Evolutionary conservation across 2,888 invertebrate genomes (phyloP).

Genomic region (Drosophila kanekoi): DNA sequence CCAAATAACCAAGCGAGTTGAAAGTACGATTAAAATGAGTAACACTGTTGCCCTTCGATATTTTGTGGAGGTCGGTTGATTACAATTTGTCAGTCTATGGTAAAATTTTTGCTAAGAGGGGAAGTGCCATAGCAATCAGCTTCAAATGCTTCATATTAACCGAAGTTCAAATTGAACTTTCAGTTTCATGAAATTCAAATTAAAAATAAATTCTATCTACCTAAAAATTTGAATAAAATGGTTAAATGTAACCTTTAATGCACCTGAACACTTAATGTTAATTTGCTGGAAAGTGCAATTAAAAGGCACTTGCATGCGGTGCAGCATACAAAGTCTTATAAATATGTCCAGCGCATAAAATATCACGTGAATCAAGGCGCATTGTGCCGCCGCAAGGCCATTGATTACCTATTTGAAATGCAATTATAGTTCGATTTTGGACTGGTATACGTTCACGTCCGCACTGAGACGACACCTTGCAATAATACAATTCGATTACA

Average conservation of each 20-base stretch:
- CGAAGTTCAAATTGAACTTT: not conserved
- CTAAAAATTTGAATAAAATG: not conserved
- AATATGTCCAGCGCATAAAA: slow-evolving; percentile 57
- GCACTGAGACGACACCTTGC: slow-evolving; percentile 60
- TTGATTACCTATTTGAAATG: slow-evolving; percentile 66
- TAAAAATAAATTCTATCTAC: not conserved
- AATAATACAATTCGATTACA: slow-evolving; percentile 45
- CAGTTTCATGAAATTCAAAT: not conserved
- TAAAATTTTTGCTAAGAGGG: not conserved
- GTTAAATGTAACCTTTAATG: not conserved
- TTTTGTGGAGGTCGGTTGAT: slow-evolving; percentile 12
- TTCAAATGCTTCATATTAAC: not conserved
- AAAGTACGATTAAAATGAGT: not conserved
- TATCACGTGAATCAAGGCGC: slow-evolving; percentile 64
- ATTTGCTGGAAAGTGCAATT: slow-evolving; percentile 28
- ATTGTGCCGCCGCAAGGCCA: slow-evolving; percentile 59
- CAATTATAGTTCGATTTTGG: slow-evolving; percentile 62
- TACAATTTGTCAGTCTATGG: no score
- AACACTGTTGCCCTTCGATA: slow-evolving; percentile 5
- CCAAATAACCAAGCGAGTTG: not conserved
- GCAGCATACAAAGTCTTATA: slow-evolving; percentile 41
- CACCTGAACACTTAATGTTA: not conserved
- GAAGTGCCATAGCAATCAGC: slow-evolving; percentile 31
- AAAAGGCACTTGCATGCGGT: slow-evolving; percentile 37
- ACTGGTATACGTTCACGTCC: slow-evolving; percentile 59